A percentile compares a stretch with the other conserved stretches of the same genome.
These are phyloP conservation scores for Ciona savignyi DNA, from an alignment of 23 tunicate genomes.

Conservation along the genomic window DNA sequence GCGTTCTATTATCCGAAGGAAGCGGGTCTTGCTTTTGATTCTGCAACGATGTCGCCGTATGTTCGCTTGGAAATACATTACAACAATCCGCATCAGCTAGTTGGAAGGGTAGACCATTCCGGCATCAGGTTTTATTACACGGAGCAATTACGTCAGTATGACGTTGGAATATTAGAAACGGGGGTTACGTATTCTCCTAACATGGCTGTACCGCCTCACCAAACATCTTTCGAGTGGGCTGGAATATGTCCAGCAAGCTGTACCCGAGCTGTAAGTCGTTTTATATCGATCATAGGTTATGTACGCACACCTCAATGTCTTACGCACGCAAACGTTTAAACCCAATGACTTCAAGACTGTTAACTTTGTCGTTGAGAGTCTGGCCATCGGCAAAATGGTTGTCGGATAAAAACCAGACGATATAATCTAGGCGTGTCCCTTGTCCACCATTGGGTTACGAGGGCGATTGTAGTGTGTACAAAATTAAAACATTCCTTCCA, in stretches of 20 bases:
- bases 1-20: conserved; percentile 56
- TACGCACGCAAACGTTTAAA: no score
- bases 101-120: conserved; percentile 30
- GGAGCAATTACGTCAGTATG: conserved; percentile 22
- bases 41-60: conserved; percentile 17
- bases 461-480: no score
- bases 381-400: no score
- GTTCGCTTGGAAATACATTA: conserved; percentile 75
- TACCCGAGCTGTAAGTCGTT: conserved; percentile 27
- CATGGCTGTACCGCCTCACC: conserved; percentile 64
- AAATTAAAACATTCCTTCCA: no score
- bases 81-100: conserved; percentile 35
- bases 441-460: no score
- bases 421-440: no score
- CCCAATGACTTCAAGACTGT: no score
- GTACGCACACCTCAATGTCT: no score
- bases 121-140: conserved; percentile 63
- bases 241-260: conserved; percentile 55
- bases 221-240: conserved; percentile 27
- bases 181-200: conserved; percentile 52
- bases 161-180: conserved; percentile 61
- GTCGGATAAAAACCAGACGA: no score
- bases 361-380: no score
- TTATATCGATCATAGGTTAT: no score
- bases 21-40: conserved; percentile 50